Evolutionary conservation across 2,888 invertebrate species (phyloP), one percentile per base, ranked within the genome.

Genomic region (Enchytraeus crypticus): DNA sequence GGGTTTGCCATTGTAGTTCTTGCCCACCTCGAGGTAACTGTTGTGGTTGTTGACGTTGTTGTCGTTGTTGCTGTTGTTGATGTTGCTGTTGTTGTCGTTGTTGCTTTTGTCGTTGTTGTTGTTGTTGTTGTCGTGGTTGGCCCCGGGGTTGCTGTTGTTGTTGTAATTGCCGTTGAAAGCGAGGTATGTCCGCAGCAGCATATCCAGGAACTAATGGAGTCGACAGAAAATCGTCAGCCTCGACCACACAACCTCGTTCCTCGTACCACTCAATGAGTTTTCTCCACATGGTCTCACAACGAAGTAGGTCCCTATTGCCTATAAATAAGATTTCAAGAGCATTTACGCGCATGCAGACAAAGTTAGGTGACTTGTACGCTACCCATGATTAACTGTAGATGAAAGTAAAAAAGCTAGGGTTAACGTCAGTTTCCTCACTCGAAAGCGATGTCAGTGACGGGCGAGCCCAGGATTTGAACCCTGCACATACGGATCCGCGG

Each of bases 301-400:
- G 14, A 27, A 53, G 21, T 32, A 53, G 38, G 33, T 43, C 38
- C 38, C 29, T 55, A 38, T 55, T 55, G 43, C 55, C 55, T 55
- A 23, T 11, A 55, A 55, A 8, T 11, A 38, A 38, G 8, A 38
- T n/a, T n/a, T n/a, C n/a, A n/a, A n/a, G n/a, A n/a, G n/a, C n/a
- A n/a, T n/a, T n/a, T n/a, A n/a, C n/a, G n/a, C n/a, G n/a, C n/a
- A n/a, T n/a, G n/a, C n/a, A n/a, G n/a, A n/a, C n/a, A n/a, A n/a
- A n/a, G n/a, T n/a, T n/a, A n/a, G n/a, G n/a, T n/a, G n/a, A n/a
- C n/a, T n/a, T n/a, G n/a, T n/a, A n/a, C n/a, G n/a, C n/a, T n/a
- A n/a, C n/a, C n/a, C n/a, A n/a, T n/a, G n/a, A n/a, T n/a, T n/a
- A n/a, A n/a, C n/a, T n/a, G n/a, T n/a, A n/a, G n/a, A n/a, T n/a